Evolutionary conservation across 2,113 vertebrate genomes (phyloP), one percentile per base, ranked within the genome.

Genomic region (Tamias sibiricus): DNA sequence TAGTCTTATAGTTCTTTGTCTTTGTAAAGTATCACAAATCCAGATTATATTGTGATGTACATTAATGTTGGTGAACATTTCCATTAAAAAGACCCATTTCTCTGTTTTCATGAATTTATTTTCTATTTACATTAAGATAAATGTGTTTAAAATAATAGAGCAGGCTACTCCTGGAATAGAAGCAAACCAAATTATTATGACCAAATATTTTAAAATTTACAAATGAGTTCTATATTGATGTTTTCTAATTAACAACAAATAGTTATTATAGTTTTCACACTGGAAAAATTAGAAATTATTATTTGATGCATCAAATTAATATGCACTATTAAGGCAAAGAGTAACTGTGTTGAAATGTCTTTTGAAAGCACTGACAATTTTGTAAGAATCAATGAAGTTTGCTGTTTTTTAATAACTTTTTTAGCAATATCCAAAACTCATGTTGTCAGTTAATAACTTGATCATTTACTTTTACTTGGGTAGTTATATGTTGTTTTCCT

Each of bases 231-330:
- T 11, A 24, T 91, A 26, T 90, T 96, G 87, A 84, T 89, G 6
- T 82, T 75, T 94, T 96, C 85, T 95, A 86, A 80, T 93, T 94
- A 77, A 95, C 85, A 95, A 2, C 54, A 90, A 4, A 26, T 49
- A 87, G 8, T 75, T 79, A 12, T 71, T 59, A 52, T 32, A 12
- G 28, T n/a, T 82, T 95, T 94, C 90, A 86, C 6, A 69, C n/a
- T 76, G 30, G 66, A 87, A 79, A 74, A 92, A 52, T 28, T 84
- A 92, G 54, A 91, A 97, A 90, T 88, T 42, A 69, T 47, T 76
- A n/a, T 3, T 57, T 92, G 69, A 32, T 85, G 7, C 8, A 13
- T 89, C 35, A 74, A 52, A 75, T 54, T 64, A 77, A 69, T 85
- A 40, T 68, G 68, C 47, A 92, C 26, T 30, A 16, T 84, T 69